Conservation (phyloP, 1,140 invertebrate genomes). For the Drosophila mayri region DNA sequence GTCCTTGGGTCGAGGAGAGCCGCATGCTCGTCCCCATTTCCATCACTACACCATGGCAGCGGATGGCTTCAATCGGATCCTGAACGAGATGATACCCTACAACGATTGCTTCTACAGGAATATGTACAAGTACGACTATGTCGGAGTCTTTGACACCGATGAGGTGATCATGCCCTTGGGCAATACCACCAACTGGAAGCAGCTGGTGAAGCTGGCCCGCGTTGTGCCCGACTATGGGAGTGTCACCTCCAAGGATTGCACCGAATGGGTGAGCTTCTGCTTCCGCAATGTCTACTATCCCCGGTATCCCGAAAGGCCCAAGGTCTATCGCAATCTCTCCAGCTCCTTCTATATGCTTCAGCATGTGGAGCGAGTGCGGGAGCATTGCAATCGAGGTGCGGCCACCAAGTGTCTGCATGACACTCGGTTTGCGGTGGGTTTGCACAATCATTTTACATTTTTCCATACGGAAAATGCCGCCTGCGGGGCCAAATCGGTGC, state of each 20-base stretch:
- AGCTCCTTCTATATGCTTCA: slow-evolving; percentile 77
- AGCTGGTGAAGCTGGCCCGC: slow-evolving; percentile 50
- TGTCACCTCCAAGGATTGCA: slow-evolving; percentile 19
- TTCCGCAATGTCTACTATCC: slow-evolving; percentile 73
- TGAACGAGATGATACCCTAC: slow-evolving; percentile 93
- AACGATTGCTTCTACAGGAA: slow-evolving; percentile 93
- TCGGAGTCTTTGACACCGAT: slow-evolving; percentile 91
- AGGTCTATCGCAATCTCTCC: slow-evolving; percentile 56
- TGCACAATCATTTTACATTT: slow-evolving; percentile 74
- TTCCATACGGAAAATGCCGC: slow-evolving; percentile 28
- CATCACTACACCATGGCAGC: slow-evolving; percentile 86
- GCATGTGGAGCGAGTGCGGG: slow-evolving; percentile 65
- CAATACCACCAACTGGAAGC: slow-evolving; percentile 85
- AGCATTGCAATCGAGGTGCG: slow-evolving; percentile 49
- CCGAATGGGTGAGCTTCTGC: slow-evolving; percentile 63
- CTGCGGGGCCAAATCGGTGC: slow-evolving; percentile 61
- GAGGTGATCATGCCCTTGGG: slow-evolving; percentile 90
- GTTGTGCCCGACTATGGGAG: slow-evolving; percentile 49
- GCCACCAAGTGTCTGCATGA: slow-evolving; percentile 73
- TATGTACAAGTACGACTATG: slow-evolving; percentile 91
- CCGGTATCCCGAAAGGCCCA: slow-evolving; percentile 54
- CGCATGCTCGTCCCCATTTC: slow-evolving; percentile 87
- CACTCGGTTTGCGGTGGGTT: slow-evolving; percentile 41
- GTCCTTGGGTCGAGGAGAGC: slow-evolving; percentile 88
- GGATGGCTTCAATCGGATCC: slow-evolving; percentile 70